Evolutionary conservation across 2,797 vertebrate species (phyloP), one percentile per base, ranked within the genome.

Genomic region (Micrastur ruficollis): DNA sequence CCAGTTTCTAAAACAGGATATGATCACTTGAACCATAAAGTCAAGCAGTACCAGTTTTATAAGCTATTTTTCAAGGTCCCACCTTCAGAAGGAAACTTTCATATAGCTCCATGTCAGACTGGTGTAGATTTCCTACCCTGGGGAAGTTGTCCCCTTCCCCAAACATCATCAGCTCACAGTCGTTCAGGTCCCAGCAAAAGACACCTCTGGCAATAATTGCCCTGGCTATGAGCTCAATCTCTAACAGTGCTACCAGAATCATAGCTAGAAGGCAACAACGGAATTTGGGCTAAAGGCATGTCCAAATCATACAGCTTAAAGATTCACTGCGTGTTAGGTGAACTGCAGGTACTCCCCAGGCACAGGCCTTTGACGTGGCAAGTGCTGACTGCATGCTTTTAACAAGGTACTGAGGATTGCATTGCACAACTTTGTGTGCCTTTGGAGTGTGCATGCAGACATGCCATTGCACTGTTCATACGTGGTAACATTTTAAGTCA

Each of bases 151-250:
- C 19, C 14, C 19, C 46, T 80, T 88, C 44, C 38, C n/a, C 78
- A 86, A 31, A 67, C 27, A 86, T 10, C 40, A 53, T 29, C 56
- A 74, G 31, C 25, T 83, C 36, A 32, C 26, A 27, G 15, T 6
- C 78, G 22, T 36, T 49, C 32, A 55, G 44, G 63, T 68, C 26
- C 34, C 67, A 91, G 46, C 29, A 49, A 1, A 17, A 46, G 65
- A 67, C 3, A 47, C 12, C 31, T 70, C 52, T 2, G 2, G 40
- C 59, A 87, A 15, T 25, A 78, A 72, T 5, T 42, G 63, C 23
- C 50, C 42, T 34, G 34, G 27, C 36, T 68, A 52, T 0, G 1
- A 81, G 62, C 29, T 53, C 0, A 0, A 46, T 32, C 36, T 56
- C 66, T 22, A 56, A 44, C 61, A 72, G 66, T 5, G 26, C 42